Evolutionary conservation across 2,113 vertebrate genomes (phyloP), one percentile per base, ranked within the genome.

Genomic region (Pogonocichla stellata): DNA sequence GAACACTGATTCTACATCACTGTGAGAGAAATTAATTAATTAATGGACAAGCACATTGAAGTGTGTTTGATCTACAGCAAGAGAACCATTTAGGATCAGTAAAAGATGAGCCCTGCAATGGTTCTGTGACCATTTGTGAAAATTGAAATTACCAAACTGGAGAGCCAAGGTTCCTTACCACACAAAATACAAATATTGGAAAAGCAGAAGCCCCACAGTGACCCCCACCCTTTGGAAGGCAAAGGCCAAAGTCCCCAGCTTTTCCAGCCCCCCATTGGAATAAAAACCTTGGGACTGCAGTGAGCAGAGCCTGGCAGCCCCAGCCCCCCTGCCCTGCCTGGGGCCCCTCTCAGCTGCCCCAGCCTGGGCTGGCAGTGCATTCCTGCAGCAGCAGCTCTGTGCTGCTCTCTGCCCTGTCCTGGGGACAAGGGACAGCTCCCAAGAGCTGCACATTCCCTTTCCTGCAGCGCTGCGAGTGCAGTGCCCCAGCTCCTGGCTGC

Each of bases 161-260:
- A 43, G 61, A 65, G 48, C 56, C 53, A 34, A 24, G 26, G 29
- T 40, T 45, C 67, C 54, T 43, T 4, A 20, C 6, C 3, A 0
- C 15, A 12, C 33, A 64, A 71, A 57, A 43, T 0, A 5, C 2
- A 3, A 53, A 45, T 7, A 18, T 1, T 26, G 17, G 9, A 47
- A 25, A 56, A 48, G 13, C 4, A 38, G 31, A 57, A 45, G 23
- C 42, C 13, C 3, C 2, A 1, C 4, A 23, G 43, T 20, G 43
- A 24, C 7, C 29, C 13, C 22, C 43, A 31, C 11, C 40, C 51
- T 43, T 5, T 12, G 64, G 50, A 53, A 31, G 18, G 48, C 57
- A 50, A 47, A 81, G 33, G 40, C 53, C 47, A 45, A 60, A 29
- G 24, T 23, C 20, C 45, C 10, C 60, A 25, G 57, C 40, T 61